Percentiles rank a stretch among this genome's conserved stretches.
Evolutionary conservation across 2,888 invertebrate genomes (phyloP).

Genomic region (Strigamia maritima): DNA sequence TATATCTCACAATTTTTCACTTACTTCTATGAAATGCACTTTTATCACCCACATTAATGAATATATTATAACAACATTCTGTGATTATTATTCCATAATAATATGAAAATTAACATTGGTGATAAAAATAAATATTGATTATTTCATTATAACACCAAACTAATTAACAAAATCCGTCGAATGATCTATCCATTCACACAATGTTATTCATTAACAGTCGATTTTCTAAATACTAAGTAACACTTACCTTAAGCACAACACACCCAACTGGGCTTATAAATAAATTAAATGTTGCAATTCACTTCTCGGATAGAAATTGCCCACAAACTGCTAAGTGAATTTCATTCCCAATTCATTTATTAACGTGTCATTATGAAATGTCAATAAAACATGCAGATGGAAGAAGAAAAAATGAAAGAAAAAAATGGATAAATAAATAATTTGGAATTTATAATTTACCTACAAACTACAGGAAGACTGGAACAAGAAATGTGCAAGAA

Average conservation of each 20-base stretch:
- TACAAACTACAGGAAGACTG: neutral
- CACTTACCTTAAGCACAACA: neutral
- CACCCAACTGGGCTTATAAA: constrained; percentile 4
- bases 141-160: neutral
- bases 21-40: neutral
- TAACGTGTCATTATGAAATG: neutral
- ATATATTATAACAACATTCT: neutral
- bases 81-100: neutral
- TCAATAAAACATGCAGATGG: neutral
- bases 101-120: neutral
- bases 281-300: neutral
- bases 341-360: neutral
- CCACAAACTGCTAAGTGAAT: constrained; percentile 4
- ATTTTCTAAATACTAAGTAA: neutral
- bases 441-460: neutral
- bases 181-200: neutral
- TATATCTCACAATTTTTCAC: neutral
- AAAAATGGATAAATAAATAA: neutral
- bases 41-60: neutral
- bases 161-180: neutral
- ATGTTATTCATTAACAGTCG: neutral
- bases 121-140: neutral
- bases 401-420: neutral
- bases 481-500: constrained; percentile 23
- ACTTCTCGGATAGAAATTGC: neutral